Base-by-base conservation (phyloP, 1,140 invertebrate species). In the Bombyx mori region DNA sequence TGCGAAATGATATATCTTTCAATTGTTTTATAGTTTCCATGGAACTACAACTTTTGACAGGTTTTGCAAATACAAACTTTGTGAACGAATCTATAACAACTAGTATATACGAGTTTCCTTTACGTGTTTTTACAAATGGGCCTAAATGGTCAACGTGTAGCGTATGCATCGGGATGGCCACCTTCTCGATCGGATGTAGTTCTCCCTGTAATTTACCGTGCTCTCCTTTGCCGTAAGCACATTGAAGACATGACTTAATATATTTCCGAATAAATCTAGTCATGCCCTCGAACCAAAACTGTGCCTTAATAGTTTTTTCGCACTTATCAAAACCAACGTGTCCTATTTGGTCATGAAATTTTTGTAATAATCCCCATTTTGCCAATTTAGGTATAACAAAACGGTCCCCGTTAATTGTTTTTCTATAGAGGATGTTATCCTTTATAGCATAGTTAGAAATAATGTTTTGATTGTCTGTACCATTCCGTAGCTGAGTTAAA, bases 101-200 rank as follows among this genome's bases (percentile, higher is more conserved):
- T 2, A 76, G 47, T 5, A 81, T 44, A 53, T 72, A 68, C 0
- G 47, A 44, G 46, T 75, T 68, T 1, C 62, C 59, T 44, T 62
- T 65, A 2, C 55, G 57, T 0, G 68, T 69, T 46, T 68, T 67
- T 2, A 55, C 12, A 47, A 80, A 68, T 7, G 75, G 77, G 1
- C 75, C 72, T 5, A 79, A 48, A 52, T 79, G 73, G 52, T 77
- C 75, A 0, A 65, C 59, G 44, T 78, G 75, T 6, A 71, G 12
- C 0, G 75, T 77, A 12, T 76, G 63, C 57, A 78, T 59, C 7
- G 74, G 72, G 18, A 53, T 42, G 7, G n/a, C 35, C 6, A 49
- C 44, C 52, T 77, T 77, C 6, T 61, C 52, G 6, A 80, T 70
- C 8, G 68, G 68, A 51, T 73, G 47, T 9, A 77, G 42, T 35